Conservation (phyloP, 1,140 invertebrate genomes). For the Idris sp. region DNA sequence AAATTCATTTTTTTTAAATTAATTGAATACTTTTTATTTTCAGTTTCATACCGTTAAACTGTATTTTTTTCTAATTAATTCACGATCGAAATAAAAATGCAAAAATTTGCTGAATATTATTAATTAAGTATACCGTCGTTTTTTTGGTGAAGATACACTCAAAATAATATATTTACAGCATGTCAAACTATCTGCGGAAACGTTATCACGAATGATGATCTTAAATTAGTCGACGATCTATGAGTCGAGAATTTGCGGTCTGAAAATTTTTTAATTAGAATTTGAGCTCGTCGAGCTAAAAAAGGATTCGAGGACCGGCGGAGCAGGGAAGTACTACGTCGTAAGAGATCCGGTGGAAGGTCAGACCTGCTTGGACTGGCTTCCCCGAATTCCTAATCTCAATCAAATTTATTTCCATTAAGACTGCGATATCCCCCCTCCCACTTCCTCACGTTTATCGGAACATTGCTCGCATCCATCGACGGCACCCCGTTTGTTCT, state of each 20-base stretch:
- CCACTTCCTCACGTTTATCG: conserved; percentile 60
- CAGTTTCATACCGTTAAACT: too few species aligned
- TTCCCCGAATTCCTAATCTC: conserved; percentile 77
- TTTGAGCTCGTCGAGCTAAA: conserved; percentile 56
- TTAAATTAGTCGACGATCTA: conserved; percentile 48
- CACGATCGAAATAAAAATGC: conserved; percentile 30
- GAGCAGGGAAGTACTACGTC: conserved; percentile 36
- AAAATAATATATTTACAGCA: conserved; percentile 47
- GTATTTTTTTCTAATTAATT: conserved; percentile 16
- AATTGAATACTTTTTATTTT: too few species aligned
- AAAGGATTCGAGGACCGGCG: conserved; percentile 17
- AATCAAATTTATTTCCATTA: conserved; percentile 78
- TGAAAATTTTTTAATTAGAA: conserved; percentile 68
- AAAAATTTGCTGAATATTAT: conserved; percentile 16
- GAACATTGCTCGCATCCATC: conserved; percentile 60
- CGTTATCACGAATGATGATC: conserved; percentile 59
- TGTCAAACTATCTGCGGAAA: conserved; percentile 54
- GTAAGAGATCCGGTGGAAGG: conserved; percentile 61
- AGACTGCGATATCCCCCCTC: conserved; percentile 31
- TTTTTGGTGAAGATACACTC: conserved; percentile 16
- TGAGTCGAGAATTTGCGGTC: conserved; percentile 38
- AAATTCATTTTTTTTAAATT: too few species aligned
- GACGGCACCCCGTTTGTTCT: conserved; percentile 59
- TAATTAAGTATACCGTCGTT: conserved; percentile 38
- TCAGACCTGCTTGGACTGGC: conserved; percentile 64